Conservation (phyloP, 2,888 invertebrate genomes). For the Oscheius sp. region DNA sequence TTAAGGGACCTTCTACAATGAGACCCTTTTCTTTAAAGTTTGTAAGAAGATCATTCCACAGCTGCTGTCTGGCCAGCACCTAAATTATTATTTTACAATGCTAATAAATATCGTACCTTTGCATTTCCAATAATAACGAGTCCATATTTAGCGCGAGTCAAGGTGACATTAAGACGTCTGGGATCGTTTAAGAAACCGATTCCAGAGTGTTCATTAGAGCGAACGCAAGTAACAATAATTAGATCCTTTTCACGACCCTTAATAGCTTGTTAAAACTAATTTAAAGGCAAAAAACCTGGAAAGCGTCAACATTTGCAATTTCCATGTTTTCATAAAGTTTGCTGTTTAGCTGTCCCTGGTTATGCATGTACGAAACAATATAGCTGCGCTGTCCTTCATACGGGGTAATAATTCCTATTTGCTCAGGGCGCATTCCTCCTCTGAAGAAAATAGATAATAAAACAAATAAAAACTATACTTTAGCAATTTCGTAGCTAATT, state of each 20-base stretch:
- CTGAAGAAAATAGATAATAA: conserved; percentile 75
- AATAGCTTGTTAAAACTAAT: too few relatives aligned
- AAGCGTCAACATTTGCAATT: conserved; percentile 98
- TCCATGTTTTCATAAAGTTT: conserved; percentile 95
- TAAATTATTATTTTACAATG: neutral
- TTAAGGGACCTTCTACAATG: conserved; percentile 93
- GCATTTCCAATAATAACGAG: conserved; percentile 96
- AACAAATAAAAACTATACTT: conserved; percentile 31
- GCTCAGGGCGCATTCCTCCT: conserved; percentile 93
- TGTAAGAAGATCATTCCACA: conserved; percentile 92
- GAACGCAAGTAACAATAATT: conserved; percentile 97
- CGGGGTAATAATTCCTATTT: conserved; percentile 94
- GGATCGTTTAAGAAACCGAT: conserved; percentile 99
- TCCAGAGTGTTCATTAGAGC: conserved; percentile 97
- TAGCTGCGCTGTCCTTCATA: conserved; percentile 97
- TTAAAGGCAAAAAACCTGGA: conserved; percentile 72
- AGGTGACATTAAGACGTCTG: conserved; percentile 92
- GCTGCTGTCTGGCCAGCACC: conserved; percentile 91
- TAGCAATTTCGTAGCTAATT: conserved; percentile 83
- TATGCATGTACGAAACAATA: conserved; percentile 96
- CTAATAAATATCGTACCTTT: conserved; percentile 74
- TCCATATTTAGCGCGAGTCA: conserved; percentile 86
- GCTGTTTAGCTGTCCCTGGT: conserved; percentile 93
- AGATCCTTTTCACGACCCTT: conserved; percentile 95
- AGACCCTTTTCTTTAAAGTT: conserved; percentile 53